Conservation (phyloP, 64 coral and sea anemone genomes). For the Catalaphyllia jardinei region DNA sequence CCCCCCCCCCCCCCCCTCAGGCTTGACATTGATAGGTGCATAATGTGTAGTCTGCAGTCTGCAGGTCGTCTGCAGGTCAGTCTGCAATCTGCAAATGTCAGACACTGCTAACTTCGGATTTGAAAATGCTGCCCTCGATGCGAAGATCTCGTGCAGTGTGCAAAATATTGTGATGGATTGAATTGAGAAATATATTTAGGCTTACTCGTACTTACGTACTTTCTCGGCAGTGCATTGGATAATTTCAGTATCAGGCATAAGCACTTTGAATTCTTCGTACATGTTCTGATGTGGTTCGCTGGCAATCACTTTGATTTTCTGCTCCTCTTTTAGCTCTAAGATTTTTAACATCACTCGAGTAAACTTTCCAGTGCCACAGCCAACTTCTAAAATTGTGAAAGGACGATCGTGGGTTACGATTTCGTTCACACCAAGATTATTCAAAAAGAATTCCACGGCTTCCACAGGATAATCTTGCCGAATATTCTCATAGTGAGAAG, state of each 20-base stretch:
- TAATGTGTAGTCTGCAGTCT: too few species aligned
- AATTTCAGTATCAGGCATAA: constrained; percentile 14
- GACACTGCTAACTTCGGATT: too few species aligned
- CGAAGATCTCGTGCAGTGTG: too few species aligned
- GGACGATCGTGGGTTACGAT: background rate
- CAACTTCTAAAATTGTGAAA: constrained; percentile 7
- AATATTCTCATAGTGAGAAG: background rate
- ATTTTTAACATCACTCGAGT: constrained; percentile 15
- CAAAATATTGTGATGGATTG: too few species aligned
- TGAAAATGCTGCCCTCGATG: too few species aligned
- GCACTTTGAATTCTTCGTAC: constrained; percentile 10
- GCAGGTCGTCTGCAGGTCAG: too few species aligned
- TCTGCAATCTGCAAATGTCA: too few species aligned
- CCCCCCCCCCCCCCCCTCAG: too few species aligned
- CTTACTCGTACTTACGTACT: constrained; percentile 4
- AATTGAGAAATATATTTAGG: too few species aligned
- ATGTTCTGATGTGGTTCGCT: constrained; percentile 18
- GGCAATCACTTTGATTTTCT: constrained; percentile 1
- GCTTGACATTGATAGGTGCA: too few species aligned
- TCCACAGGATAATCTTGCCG: background rate
- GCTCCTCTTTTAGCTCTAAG: background rate
- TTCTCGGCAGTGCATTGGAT: background rate
- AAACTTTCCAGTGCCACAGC: constrained; percentile 23
- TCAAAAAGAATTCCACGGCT: background rate
- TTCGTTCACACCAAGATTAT: background rate